Percentiles rank a stretch among this genome's conserved stretches.
phyloP scores from a whole-genome alignment of 2,113 vertebrate genomes.

The Argyrosomus japonicus region DNA sequence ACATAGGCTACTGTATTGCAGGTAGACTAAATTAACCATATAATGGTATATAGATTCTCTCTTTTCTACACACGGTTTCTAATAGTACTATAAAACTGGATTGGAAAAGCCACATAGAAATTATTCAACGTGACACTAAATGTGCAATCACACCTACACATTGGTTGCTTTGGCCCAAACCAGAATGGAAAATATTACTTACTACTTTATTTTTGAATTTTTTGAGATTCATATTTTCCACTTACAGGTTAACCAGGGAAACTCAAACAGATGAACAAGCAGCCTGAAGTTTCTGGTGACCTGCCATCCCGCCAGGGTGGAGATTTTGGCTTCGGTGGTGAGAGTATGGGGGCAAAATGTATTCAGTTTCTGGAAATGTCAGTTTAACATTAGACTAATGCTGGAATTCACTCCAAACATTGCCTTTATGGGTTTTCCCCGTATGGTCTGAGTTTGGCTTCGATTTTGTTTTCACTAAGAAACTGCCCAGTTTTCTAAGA shows the following conservation, averaged over 20 bases:
- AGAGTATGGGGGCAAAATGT: background rate
- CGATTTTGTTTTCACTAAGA: background rate
- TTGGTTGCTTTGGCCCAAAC: constrained; percentile 21
- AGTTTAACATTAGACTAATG: background rate
- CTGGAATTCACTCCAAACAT: background rate
- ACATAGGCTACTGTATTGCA: background rate
- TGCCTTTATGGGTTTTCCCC: background rate
- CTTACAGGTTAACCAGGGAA: background rate
- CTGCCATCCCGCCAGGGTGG: constrained; percentile 15
- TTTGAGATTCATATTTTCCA: constrained; percentile 35
- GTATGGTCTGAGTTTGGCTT: background rate
- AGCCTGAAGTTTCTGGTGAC: constrained; percentile 2
- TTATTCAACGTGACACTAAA: constrained; percentile 5
- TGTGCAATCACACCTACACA: constrained; percentile 12
- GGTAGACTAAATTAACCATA: background rate
- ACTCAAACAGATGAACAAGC: constrained; percentile 5
- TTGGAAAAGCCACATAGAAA: background rate
- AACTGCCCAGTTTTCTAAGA: background rate
- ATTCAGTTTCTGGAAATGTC: background rate
- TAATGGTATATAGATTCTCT: background rate
- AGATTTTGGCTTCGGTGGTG: background rate
- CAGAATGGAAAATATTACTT: constrained; percentile 41
- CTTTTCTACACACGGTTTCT: constrained; percentile 6
- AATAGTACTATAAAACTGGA: background rate
- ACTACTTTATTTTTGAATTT: constrained; percentile 14